Evolutionary conservation across 1,140 invertebrate genomes (phyloP).

Genomic region (Holcopasites calliopsidis): DNA sequence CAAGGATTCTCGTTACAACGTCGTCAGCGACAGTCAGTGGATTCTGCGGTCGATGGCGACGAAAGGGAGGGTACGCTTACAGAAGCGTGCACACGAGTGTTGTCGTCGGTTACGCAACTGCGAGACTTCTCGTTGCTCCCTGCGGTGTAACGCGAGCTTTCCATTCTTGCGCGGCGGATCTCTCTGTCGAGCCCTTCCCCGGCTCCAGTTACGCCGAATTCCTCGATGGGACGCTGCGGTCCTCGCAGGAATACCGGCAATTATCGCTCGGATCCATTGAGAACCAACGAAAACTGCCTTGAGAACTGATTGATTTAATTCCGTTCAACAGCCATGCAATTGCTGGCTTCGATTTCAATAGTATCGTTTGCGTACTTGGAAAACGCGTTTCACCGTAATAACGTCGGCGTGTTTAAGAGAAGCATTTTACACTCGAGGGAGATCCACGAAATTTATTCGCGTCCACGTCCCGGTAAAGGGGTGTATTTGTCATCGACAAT

Average conservation of each 20-base stretch:
- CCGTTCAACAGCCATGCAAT: neutral
- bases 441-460: constrained; percentile 1
- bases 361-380: neutral
- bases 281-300: neutral
- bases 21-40: neutral
- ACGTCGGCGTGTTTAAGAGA: constrained; percentile 4
- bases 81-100: constrained; percentile 16
- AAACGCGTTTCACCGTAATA: neutral
- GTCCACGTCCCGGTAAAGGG: neutral
- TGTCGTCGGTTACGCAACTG: constrained; percentile 20
- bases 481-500: constrained; percentile 34
- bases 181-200: neutral
- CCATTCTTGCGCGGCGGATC: constrained; percentile 38
- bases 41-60: neutral
- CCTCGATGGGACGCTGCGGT: neutral
- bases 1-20: neutral
- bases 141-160: constrained; percentile 29
- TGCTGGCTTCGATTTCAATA: neutral
- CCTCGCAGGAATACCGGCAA: neutral
- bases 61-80: neutral
- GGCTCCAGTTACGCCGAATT: constrained; percentile 15
- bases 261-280: constrained; percentile 18
- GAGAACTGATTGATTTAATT: neutral
- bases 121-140: constrained; percentile 20
- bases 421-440: neutral